phyloP scores from a whole-genome alignment of 53 echinoderm and acorn worm genomes.

The Apostichopus leukothele region DNA sequence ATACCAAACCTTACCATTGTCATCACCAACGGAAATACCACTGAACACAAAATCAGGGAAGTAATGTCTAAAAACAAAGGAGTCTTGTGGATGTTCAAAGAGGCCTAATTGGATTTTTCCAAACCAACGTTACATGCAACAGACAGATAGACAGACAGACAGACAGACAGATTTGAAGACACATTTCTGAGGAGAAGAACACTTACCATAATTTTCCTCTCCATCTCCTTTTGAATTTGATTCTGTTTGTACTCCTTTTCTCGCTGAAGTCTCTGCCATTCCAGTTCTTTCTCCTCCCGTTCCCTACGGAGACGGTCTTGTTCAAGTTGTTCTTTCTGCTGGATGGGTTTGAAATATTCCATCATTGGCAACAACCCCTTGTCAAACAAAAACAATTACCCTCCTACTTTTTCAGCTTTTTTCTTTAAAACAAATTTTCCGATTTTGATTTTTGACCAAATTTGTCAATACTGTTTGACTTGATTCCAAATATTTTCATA shows the following conservation, averaged over 20 bases:
- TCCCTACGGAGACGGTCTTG: slow-evolving; percentile 80
- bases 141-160: background rate
- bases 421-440: too few relatives aligned
- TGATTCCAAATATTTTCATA: too few relatives aligned
- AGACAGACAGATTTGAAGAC: background rate
- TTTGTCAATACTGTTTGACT: too few relatives aligned
- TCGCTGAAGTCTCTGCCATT: slow-evolving; percentile 89
- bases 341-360: slow-evolving; percentile 8
- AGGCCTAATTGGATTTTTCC: too few relatives aligned
- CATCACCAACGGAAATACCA: too few relatives aligned
- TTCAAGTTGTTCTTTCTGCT: slow-evolving; percentile 71
- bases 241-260: slow-evolving; percentile 86
- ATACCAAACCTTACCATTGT: too few relatives aligned
- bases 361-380: background rate
- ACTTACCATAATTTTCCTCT: slow-evolving; percentile 42
- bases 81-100: too few relatives aligned
- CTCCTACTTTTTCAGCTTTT: too few relatives aligned
- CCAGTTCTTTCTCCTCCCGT: slow-evolving; percentile 91
- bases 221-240: slow-evolving; percentile 56
- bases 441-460: too few relatives aligned
- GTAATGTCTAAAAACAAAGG: too few relatives aligned
- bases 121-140: too few relatives aligned
- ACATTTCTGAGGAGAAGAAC: background rate
- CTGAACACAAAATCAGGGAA: too few relatives aligned
- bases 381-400: background rate